phyloP scores from a whole-genome alignment of 2,888 invertebrate species.

The Crioceris asparagi region DNA sequence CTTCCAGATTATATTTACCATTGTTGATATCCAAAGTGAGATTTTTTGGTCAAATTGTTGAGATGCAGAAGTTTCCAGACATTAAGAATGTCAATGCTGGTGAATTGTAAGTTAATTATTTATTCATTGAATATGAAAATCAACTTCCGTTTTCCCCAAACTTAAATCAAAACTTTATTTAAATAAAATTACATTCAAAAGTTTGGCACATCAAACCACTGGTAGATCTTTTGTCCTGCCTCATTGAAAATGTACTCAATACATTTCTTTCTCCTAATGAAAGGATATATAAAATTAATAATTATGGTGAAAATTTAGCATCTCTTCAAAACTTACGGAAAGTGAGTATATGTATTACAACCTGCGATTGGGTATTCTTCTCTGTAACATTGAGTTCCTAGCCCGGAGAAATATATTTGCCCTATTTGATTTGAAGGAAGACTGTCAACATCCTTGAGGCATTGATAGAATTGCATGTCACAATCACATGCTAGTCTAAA shows the following conservation, averaged over 20 bases:
- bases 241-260: conserved; percentile 40
- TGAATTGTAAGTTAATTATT: conserved; percentile 15
- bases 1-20: conserved; percentile 14
- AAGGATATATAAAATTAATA: conserved; percentile 9
- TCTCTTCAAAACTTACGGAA: conserved; percentile 40
- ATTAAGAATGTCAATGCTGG: conserved; percentile 8
- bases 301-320: not conserved
- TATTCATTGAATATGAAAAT: not conserved
- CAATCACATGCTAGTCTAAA: conserved; percentile 45
- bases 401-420: conserved; percentile 43
- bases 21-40: conserved; percentile 15
- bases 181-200: conserved; percentile 18
- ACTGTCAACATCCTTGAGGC: conserved; percentile 36
- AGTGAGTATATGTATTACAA: conserved; percentile 37
- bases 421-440: conserved; percentile 40
- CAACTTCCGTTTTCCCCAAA: not conserved
- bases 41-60: conserved; percentile 11
- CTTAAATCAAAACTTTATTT: not conserved
- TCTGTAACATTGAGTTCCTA: conserved; percentile 50
- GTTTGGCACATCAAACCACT: conserved; percentile 49
- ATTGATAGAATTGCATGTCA: conserved; percentile 43
- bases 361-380: conserved; percentile 45
- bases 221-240: conserved; percentile 34
- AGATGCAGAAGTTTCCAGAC: conserved; percentile 8
- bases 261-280: conserved; percentile 35